phyloP scores from a whole-genome alignment of 35 echinoderm and acorn worm genomes.

The Diadema setosum region DNA sequence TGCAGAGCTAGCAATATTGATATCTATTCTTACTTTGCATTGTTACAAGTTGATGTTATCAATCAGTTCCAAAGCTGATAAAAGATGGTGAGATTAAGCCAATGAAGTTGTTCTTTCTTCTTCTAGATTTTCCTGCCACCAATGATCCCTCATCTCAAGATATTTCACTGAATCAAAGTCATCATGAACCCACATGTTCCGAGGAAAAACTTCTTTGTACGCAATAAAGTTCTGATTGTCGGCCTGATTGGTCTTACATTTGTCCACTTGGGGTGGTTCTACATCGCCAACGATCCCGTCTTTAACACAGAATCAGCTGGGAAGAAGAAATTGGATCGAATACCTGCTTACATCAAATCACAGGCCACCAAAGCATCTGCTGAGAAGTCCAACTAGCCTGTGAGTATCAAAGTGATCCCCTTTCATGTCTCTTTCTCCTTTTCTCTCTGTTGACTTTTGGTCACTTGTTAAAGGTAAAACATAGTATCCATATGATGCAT shows the following conservation, averaged over 20 bases:
- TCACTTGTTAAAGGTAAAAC: background rate
- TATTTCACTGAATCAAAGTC: too few species aligned
- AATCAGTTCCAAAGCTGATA: too few species aligned
- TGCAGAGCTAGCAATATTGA: too few species aligned
- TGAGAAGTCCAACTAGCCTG: background rate
- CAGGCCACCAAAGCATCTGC: background rate
- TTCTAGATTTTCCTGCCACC: too few species aligned
- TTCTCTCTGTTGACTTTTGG: background rate
- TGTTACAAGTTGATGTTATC: too few species aligned
- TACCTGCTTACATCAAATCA: constrained; percentile 30
- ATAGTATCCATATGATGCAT: background rate
- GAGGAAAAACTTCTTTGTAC: constrained; percentile 41
- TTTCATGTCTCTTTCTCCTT: background rate
- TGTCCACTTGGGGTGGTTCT: constrained; percentile 71
- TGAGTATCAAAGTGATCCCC: background rate
- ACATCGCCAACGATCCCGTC: constrained; percentile 42
- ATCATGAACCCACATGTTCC: constrained; percentile 2
- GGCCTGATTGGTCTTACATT: constrained; percentile 38
- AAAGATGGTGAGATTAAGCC: too few species aligned
- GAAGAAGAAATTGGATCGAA: background rate
- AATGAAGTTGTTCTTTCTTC: too few species aligned
- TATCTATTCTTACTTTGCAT: too few species aligned
- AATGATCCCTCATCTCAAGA: too few species aligned
- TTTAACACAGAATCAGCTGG: background rate
- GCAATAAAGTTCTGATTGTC: constrained; percentile 58